Evolutionary conservation across 1,140 invertebrate genomes (phyloP).

Genomic region (Stegodyphus mimosarum): DNA sequence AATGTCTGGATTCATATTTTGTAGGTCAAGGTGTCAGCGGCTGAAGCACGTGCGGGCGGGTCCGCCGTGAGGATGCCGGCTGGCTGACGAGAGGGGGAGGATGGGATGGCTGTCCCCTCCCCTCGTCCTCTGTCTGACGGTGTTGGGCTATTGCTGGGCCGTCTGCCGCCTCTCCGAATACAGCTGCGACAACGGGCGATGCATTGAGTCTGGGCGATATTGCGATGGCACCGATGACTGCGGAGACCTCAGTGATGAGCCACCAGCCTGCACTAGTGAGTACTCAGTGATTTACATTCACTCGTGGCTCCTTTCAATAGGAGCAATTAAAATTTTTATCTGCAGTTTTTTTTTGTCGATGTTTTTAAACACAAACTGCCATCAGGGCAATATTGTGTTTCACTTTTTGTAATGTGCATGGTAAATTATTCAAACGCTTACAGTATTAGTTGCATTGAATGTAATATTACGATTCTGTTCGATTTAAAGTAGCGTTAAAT

Average conservation of each 20-base stretch:
- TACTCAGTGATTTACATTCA: constrained; percentile 63
- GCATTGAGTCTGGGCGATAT: constrained; percentile 82
- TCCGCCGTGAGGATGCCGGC: background rate
- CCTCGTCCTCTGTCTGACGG: constrained; percentile 33
- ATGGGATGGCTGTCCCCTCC: constrained; percentile 52
- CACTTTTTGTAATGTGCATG: too few species aligned
- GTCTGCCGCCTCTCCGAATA: constrained; percentile 82
- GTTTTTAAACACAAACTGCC: too few species aligned
- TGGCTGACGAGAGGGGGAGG: constrained; percentile 46
- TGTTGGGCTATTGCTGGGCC: constrained; percentile 46
- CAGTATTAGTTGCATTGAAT: too few species aligned
- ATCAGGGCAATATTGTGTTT: too few species aligned
- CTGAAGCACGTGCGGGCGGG: background rate
- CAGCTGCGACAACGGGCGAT: constrained; percentile 81
- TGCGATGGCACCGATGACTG: constrained; percentile 88
- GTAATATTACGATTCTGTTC: too few species aligned
- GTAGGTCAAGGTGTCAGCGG: background rate
- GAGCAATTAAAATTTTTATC: too few species aligned
- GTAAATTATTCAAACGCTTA: too few species aligned
- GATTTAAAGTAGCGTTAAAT: too few species aligned
- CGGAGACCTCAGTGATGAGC: constrained; percentile 85
- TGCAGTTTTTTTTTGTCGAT: too few species aligned
- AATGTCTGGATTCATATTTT: too few species aligned
- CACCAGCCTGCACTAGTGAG: constrained; percentile 87
- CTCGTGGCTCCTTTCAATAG: too few species aligned